Evolutionary conservation across 2,113 vertebrate species (phyloP).

Genomic region (Lagenorhynchus albirostris): DNA sequence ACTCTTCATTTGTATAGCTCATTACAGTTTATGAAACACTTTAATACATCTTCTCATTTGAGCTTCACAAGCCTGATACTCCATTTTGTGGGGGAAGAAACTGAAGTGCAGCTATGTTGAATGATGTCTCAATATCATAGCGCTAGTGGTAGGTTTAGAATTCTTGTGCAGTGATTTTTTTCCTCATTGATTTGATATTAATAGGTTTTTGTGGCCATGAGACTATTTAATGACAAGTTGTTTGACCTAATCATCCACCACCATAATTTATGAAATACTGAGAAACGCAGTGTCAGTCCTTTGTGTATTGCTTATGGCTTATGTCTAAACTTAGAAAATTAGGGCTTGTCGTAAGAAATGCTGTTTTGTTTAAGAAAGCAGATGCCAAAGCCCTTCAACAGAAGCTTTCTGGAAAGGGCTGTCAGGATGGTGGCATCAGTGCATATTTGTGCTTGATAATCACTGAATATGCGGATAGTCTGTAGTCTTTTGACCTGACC

Average conservation of each 20-base stretch:
- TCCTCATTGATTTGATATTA: background rate
- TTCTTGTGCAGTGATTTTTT: background rate
- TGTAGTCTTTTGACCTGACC: background rate
- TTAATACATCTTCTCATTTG: background rate
- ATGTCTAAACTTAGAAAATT: background rate
- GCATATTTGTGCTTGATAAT: background rate
- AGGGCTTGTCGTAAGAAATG: background rate
- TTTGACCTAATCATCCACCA: background rate
- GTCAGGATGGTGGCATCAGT: background rate
- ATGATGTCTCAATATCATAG: background rate
- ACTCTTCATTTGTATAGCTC: background rate
- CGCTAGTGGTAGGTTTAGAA: background rate
- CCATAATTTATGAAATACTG: conserved; percentile 29
- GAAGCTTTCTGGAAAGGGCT: conserved; percentile 4
- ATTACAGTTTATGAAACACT: background rate
- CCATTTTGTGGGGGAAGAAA: background rate
- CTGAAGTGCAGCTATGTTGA: background rate
- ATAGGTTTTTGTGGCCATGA: background rate
- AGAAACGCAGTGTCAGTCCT: background rate
- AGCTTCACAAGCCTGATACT: background rate
- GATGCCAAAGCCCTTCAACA: background rate
- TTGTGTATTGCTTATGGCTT: conserved; percentile 14
- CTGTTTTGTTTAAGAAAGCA: conserved; percentile 18
- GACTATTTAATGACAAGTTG: conserved; percentile 36
- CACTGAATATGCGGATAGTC: background rate